A percentile compares a stretch with the other conserved stretches of the same genome.
Conservation (phyloP, 2,797 vertebrate genomes). For the Malurus leucopterus region DNA sequence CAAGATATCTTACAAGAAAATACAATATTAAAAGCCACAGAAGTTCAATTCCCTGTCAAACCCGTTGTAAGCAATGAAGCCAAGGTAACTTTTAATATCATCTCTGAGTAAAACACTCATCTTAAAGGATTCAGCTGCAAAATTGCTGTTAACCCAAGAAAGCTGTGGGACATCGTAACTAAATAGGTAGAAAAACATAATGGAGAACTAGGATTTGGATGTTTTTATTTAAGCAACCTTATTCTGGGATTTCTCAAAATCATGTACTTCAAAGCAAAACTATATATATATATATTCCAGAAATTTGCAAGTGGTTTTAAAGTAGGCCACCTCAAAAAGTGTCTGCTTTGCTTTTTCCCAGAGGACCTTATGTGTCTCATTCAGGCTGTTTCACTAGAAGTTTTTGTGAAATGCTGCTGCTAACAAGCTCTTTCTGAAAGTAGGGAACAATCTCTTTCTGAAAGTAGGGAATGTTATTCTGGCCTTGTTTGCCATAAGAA, state of each 20-base stretch:
- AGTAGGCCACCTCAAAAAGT: background rate
- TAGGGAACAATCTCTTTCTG: background rate
- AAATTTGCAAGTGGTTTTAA: background rate
- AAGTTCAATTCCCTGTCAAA: slow-evolving; percentile 97
- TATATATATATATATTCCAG: background rate
- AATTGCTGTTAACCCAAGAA: background rate
- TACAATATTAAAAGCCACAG: slow-evolving; percentile 98
- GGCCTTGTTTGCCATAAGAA: background rate
- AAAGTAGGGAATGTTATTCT: background rate
- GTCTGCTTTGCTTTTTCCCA: background rate
- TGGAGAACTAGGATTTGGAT: background rate
- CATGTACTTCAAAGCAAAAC: background rate
- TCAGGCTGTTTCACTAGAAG: background rate
- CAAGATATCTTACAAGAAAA: slow-evolving; percentile 99
- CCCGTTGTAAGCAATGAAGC: slow-evolving; percentile 97
- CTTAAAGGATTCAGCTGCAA: background rate
- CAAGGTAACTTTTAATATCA: slow-evolving; percentile 79
- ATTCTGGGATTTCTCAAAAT: background rate
- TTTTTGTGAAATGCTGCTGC: background rate
- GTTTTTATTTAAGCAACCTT: background rate
- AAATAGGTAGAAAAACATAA: background rate
- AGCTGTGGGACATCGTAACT: background rate
- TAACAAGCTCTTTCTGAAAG: slow-evolving; percentile 6
- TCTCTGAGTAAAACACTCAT: background rate
- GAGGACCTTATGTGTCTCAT: background rate